Evolutionary conservation across 2,113 vertebrate genomes (phyloP), one percentile per base, ranked within the genome.

Genomic region (Silurus glanis): DNA sequence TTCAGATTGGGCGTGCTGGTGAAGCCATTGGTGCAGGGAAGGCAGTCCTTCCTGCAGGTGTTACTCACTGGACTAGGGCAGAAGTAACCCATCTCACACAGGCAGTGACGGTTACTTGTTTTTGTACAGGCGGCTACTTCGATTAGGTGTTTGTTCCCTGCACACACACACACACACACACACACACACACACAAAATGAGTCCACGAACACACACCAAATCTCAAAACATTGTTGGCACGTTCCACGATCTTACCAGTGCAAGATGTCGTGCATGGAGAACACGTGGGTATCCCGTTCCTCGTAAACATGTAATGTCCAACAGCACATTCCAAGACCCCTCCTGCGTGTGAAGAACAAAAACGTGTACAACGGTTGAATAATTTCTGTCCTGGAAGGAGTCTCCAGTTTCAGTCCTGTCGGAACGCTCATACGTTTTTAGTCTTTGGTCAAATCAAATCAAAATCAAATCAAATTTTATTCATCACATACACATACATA

Each of bases 11-110:
- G 0, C 4, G 5, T 6, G 14, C 12, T 85, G 75, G 88, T 88
- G 86, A 90, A 91, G 23, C 87, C 87, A 64, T 85, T 87, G 0
- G 0, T 13, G 59, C 91, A 91, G 0, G 59, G 79, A n/a, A 9
- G 0, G 55, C 91, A 91, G 1, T 1, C 0, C 12, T 47, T 79
- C 64, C 89, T 49, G 84, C 91, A 91, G 81, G 8, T 21, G 1
- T 56, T 28, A 14, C 47, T 49, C 6, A 1, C 55, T 2, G 4
- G 0, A 12, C 12, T 56, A 0, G 0, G 0, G 25, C 91, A 91
- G 84, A 55, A 89, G 58, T 59, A 69, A 2, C 91, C 91, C 7
- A 76, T 37, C 17, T 80, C 55, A 67, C 91, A 91, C 62, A 69
- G 51, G 71, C 91, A 91, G 0, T 28, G 12, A 0, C 91, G 82